These are phyloP conservation scores for Eulemur rufifrons DNA, from an alignment of 2,113 vertebrate species.

Conservation along the genomic window DNA sequence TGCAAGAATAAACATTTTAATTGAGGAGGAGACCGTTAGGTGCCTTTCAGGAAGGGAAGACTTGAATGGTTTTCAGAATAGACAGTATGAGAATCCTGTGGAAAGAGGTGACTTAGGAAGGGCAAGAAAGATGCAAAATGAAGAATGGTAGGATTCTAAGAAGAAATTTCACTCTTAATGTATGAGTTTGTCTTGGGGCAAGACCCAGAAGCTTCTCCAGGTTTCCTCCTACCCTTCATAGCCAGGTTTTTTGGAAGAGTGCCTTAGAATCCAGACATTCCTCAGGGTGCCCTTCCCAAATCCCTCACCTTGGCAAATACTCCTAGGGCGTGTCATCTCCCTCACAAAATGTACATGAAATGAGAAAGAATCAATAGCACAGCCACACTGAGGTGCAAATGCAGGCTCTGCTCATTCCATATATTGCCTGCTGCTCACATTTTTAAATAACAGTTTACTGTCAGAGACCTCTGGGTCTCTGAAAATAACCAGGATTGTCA, in stretches of 20 bases:
- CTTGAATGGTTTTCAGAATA: background rate
- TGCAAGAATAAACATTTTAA: conserved; percentile 18
- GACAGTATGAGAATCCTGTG: background rate
- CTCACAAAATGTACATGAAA: too few relatives aligned
- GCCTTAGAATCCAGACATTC: background rate
- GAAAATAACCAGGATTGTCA: background rate
- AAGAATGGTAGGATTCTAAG: background rate
- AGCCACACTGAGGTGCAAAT: too few relatives aligned
- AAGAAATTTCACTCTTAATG: background rate
- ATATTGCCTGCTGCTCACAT: background rate
- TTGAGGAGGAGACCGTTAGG: background rate
- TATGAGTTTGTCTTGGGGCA: background rate
- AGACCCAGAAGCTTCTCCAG: background rate
- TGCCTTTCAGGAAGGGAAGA: background rate
- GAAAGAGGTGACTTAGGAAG: background rate
- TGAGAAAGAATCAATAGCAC: too few relatives aligned
- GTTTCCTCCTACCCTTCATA: background rate
- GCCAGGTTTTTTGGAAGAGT: background rate
- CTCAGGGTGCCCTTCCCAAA: background rate
- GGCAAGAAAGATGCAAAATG: background rate
- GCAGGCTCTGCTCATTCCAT: background rate
- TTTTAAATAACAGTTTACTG: background rate
- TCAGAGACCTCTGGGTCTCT: background rate
- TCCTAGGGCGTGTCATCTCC: too few relatives aligned
- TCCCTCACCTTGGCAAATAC: background rate